A percentile compares a stretch with the other conserved stretches of the same genome.
Evolutionary conservation across 2,888 invertebrate genomes (phyloP).

Genomic region (Syrista parreyssii): DNA sequence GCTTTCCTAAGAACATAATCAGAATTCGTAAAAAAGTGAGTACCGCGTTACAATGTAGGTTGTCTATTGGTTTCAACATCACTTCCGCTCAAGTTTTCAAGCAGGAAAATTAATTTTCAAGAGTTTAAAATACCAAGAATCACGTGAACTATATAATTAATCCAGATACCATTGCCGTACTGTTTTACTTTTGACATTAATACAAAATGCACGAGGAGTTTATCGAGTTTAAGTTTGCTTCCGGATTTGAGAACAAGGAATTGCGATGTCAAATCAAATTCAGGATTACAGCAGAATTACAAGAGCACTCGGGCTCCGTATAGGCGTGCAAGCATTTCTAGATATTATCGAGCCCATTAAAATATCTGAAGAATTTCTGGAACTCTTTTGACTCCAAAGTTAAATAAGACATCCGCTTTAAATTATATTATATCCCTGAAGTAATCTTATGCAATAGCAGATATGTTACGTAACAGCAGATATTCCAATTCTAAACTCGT

Average conservation of each 20-base stretch:
- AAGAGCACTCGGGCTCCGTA: neutral
- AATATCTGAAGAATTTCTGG: neutral
- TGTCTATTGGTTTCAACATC: neutral
- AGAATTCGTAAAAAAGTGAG: neutral
- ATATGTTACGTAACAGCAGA: neutral
- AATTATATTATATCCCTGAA: neutral
- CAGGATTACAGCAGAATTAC: neutral
- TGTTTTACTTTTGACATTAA: neutral
- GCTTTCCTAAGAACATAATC: constrained; percentile 74
- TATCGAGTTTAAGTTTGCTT: neutral
- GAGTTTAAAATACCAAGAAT: neutral
- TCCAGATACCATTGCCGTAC: neutral
- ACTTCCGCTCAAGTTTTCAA: neutral
- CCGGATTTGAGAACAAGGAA: neutral
- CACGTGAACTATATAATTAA: neutral
- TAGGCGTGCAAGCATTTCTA: neutral
- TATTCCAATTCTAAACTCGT: neutral
- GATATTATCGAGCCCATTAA: neutral
- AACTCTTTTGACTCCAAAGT: neutral
- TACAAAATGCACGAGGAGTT: neutral
- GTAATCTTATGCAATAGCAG: no score
- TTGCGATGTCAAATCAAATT: neutral
- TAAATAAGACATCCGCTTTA: neutral
- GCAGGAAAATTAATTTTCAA: neutral
- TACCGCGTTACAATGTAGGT: neutral